Base-by-base conservation (phyloP, 2,797 vertebrate genomes). In the Pseudomugil tenellus region DNA sequence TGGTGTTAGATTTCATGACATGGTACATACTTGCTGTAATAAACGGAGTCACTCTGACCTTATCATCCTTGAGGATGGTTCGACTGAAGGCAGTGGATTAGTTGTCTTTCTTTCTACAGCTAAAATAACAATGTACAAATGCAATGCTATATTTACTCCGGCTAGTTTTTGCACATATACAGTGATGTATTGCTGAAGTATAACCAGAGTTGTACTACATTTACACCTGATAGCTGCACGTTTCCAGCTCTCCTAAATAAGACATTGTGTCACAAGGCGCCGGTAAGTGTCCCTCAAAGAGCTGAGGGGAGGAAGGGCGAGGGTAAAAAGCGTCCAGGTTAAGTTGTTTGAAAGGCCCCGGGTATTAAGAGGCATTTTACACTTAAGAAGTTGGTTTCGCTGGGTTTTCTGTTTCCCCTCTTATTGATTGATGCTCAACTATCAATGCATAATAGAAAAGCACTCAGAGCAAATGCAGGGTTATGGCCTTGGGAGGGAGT, bases 371-470 rank as follows among this genome's bases (percentile, higher is more conserved):
- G 94, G 92, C 94, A 91, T 95, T 95, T 95, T 95, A 94, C 94
- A 94, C 93, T 94, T 95, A 94, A 95, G 94, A 95, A 94, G 93
- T 94, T 95, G 94, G 93, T 95, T 95, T 95, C 90, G 86, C 91
- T 93, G 91, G 93, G 93, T 93, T 94, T 94, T 95, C 92, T 93
- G 92, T 95, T 95, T 94, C 93, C 91, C 92, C 90, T 89, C 87
- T 91, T 95, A 95, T 95, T 95, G 94, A 95, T 95, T 94, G 93
- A 95, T 95, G 93, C 94, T 94, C 94, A 93, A 93, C 94, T 95
- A 95, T 95, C 94, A 94, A 94, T 95, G 94, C 93, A 94, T 95
- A 95, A 95, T 94, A 94, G 94, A 95, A 95, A 95, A 95, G 94
- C 94, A 95, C 94, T 95, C 94, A 94, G 93, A 92, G 93, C 93